These are phyloP conservation scores for Rhinolophus sinicus DNA, from an alignment of 2,113 vertebrate genomes.

Conservation along the genomic window DNA sequence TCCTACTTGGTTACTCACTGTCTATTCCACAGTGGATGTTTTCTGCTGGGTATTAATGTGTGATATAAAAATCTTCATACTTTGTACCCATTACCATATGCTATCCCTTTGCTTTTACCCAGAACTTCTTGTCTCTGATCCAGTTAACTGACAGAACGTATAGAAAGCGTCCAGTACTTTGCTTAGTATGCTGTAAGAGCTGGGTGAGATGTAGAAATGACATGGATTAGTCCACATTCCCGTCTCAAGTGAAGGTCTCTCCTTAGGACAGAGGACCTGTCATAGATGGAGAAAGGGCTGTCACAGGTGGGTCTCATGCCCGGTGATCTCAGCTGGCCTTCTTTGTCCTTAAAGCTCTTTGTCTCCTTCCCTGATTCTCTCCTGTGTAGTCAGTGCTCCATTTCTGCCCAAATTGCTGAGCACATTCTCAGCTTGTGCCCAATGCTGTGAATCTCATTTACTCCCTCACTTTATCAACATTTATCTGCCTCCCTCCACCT, in stretches of 20 bases:
- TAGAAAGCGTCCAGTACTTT: background rate
- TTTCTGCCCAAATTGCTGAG: constrained; percentile 1
- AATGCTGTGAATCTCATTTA: constrained; percentile 1
- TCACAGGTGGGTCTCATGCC: background rate
- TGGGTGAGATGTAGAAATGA: background rate
- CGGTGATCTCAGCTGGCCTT: background rate
- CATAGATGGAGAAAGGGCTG: background rate
- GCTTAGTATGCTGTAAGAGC: background rate
- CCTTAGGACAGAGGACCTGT: background rate
- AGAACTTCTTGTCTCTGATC: background rate
- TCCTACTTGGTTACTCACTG: background rate
- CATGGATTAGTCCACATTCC: background rate
- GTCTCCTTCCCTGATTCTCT: background rate
- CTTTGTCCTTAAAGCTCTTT: background rate
- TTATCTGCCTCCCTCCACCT: background rate
- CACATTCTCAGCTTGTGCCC: background rate
- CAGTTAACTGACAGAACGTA: background rate
- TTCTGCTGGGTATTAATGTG: background rate
- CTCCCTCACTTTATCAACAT: background rate
- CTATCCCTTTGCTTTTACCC: background rate
- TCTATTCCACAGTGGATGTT: background rate
- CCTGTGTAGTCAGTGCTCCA: background rate
- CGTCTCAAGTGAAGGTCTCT: background rate
- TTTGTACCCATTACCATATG: background rate
- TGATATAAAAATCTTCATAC: background rate